Base-by-base conservation (phyloP, 2,113 vertebrate genomes). In the Tympanuchus pallidicinctus region DNA sequence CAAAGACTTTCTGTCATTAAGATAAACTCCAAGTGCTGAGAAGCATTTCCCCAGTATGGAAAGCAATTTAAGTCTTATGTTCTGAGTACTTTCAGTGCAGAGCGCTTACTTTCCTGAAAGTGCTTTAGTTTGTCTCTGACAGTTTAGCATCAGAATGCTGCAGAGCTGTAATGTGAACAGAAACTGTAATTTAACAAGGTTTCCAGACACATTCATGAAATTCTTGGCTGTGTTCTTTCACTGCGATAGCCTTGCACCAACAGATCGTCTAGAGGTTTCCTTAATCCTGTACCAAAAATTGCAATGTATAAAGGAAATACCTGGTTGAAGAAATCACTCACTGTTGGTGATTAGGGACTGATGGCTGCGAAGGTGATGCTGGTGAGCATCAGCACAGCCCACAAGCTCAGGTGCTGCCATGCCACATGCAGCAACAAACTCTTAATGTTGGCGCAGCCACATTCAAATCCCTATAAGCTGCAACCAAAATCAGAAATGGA, bases 141-240 rank as follows among this genome's bases (percentile, higher is more conserved):
- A 85, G 65, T 92, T 52, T 94, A 88, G 86, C 90, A 91, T 75
- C 52, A 78, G 57, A 90, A 78, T 0, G 2, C 65, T 81, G 65
- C 85, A 93, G 66, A 94, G 52, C 65, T 88, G 73, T 69, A 82
- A 88, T n/a, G 70, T 56, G 90, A 59, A 81, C 48, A 93, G 40
- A 88, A 72, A 78, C 10, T 90, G 86, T 73, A 90, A 92, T 90
- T 94, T 50, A 83, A 82, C 27, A 4, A 85, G 66, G 36, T 45
- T 95, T 91, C 82, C 86, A 96, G 80, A 76, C 73, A 90, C 88
- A 94, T 82, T 82, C 72, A 79, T 78, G 92, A 90, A 90, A 86
- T 84, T 91, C 82, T 93, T 95, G 91, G 82, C 88, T 81, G 43
- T 40, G 25, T 80, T 72, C 28, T 47, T 96, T 65, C 72, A 81